phyloP scores from a whole-genome alignment of 1,140 invertebrate genomes.

The Bombus waltoni region DNA sequence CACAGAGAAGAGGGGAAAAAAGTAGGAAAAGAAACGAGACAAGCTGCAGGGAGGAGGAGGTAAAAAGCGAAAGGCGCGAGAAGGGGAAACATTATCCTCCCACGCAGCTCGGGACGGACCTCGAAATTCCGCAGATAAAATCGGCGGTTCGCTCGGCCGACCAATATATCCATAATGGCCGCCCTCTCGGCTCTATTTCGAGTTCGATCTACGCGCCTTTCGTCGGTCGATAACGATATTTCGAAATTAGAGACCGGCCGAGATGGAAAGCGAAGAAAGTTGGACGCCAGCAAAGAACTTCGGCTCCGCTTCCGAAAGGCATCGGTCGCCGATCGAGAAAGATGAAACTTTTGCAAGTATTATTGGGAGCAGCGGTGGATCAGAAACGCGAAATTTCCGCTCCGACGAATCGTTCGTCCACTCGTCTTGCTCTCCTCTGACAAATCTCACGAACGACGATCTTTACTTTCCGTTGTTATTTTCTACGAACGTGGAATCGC shows the following conservation, averaged over 20 bases:
- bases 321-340: not conserved
- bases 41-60: slow-evolving; percentile 29
- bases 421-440: too few relatives aligned
- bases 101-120: slow-evolving; percentile 58
- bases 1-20: slow-evolving; percentile 2
- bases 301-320: not conserved
- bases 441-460: too few relatives aligned
- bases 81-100: slow-evolving; percentile 63
- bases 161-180: slow-evolving; percentile 78
- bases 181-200: slow-evolving; percentile 61
- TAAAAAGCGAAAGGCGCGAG: slow-evolving; percentile 56
- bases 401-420: not conserved
- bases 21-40: slow-evolving; percentile 36
- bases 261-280: not conserved
- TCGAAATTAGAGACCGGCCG: not conserved
- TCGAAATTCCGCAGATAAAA: slow-evolving; percentile 78
- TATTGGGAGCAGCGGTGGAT: not conserved
- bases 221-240: slow-evolving; percentile 28
- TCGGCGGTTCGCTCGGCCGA: slow-evolving; percentile 69
- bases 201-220: slow-evolving; percentile 63
- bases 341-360: not conserved
- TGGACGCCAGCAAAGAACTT: not conserved
- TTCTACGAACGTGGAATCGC: too few relatives aligned
- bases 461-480: too few relatives aligned
- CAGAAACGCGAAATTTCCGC: not conserved